Base-by-base conservation (phyloP, 2,888 invertebrate species). In the Leuctra nigra region DNA sequence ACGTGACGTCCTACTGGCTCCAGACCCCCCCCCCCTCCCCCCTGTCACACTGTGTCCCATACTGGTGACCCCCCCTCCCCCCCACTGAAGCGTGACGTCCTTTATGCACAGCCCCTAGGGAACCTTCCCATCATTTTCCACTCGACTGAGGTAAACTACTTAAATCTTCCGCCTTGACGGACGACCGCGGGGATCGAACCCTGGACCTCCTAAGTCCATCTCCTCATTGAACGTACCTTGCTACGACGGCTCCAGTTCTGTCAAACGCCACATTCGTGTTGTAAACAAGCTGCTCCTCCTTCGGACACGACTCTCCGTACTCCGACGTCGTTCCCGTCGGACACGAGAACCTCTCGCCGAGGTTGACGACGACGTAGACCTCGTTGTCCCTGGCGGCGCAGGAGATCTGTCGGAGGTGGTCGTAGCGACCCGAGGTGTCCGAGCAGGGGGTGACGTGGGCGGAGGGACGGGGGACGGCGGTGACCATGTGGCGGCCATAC, bases 211-310 rank as follows among this genome's bases (percentile, higher is more conserved):
- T 11, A 11, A 35, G 13, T 11, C 11, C 11, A 13, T 11, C 13
- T 11, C n/a, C n/a, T n/a, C n/a, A n/a, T n/a, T n/a, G n/a, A n/a
- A n/a, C 64, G 63, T 74, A 87, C 78, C 80, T 80, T 9, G 86
- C 82, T 9, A 89, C 75, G 16, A 91, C 75, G 1, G 73, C 72
- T 1, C 91, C 91, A 14, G 72, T 72, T 53, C 86, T 77, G 67
- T 89, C 81, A 63, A 90, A 85, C 0, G 83, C 88, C 0, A 91
- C 82, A 66, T 91, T 85, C 0, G 90, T 87, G 65, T 91, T 92
- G 72, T 83, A 91, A 20, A 77, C 66, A 53, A 76, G 74, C 3
- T 67, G 64, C 25, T 73, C 74, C 46, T 74, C 75, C 62, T 68
- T 72, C 9, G 78, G 80, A 68, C 77, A 86, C 53, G 70, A 69